Conservation (phyloP, 2,113 vertebrate species). For the Haplotaxodon microlepis region DNA sequence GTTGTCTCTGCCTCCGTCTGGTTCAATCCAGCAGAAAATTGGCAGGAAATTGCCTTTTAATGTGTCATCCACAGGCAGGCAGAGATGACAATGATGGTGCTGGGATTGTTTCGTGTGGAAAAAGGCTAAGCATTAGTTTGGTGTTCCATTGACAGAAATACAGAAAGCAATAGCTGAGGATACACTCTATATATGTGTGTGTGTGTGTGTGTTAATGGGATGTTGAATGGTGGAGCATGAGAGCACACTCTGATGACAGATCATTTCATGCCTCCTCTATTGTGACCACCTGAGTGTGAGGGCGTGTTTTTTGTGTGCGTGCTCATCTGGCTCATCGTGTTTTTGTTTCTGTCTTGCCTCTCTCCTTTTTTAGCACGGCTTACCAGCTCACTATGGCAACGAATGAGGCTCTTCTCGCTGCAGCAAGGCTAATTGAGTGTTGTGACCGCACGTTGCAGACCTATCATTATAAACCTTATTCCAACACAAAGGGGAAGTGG, state of each 20-base stretch:
- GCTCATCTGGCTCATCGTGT: conserved; percentile 32
- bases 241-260: conserved; percentile 69
- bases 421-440: conserved; percentile 54
- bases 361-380: conserved; percentile 54
- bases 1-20: neutral
- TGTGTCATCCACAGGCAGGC: conserved; percentile 17
- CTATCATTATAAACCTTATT: conserved; percentile 27
- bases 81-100: neutral
- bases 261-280: conserved; percentile 60
- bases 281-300: conserved; percentile 40
- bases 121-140: conserved; percentile 29
- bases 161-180: neutral
- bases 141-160: conserved; percentile 15
- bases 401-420: conserved; percentile 40
- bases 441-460: conserved; percentile 30
- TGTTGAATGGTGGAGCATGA: conserved; percentile 24
- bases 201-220: neutral
- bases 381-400: conserved; percentile 72
- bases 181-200: neutral
- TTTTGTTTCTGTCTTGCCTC: conserved; percentile 49
- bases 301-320: neutral
- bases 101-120: conserved; percentile 41
- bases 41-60: conserved; percentile 69
- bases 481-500: neutral
- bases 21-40: conserved; percentile 39